Conservation (phyloP, 2,113 vertebrate genomes). For the Oncorhynchus keta region DNA sequence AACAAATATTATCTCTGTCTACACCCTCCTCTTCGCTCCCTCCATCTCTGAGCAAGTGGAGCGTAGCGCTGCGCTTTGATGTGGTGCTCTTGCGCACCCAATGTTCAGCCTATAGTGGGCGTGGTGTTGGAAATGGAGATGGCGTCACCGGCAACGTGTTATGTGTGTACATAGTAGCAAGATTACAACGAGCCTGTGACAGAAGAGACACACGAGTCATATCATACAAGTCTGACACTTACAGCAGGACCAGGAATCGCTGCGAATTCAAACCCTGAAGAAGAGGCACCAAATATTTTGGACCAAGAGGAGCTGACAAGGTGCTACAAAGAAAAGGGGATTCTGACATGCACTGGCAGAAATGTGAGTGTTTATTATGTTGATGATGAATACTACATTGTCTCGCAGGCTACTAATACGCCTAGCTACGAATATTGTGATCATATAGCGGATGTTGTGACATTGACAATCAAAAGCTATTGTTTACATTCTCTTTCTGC, state of each 20-base stretch:
- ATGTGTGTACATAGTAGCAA: conserved; percentile 10
- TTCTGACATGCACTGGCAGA: conserved; percentile 80
- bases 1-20: no score
- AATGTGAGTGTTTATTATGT: conserved; percentile 62
- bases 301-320: conserved; percentile 36
- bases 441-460: no score
- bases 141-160: conserved; percentile 12
- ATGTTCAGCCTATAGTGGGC: no score
- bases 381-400: no score
- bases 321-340: conserved; percentile 49
- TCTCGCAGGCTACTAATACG: no score
- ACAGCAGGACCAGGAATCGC: not conserved
- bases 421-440: no score
- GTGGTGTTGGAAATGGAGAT: not conserved
- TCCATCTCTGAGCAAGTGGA: no score
- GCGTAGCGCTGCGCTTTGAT: no score
- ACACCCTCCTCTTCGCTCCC: no score
- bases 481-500: no score
- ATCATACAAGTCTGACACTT: not conserved
- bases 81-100: no score
- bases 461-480: no score
- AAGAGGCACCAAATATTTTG: not conserved
- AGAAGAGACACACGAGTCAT: not conserved
- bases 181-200: not conserved
- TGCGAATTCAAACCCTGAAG: not conserved